phyloP scores from a whole-genome alignment of 2,888 invertebrate species.

The Parnassius glacialis region DNA sequence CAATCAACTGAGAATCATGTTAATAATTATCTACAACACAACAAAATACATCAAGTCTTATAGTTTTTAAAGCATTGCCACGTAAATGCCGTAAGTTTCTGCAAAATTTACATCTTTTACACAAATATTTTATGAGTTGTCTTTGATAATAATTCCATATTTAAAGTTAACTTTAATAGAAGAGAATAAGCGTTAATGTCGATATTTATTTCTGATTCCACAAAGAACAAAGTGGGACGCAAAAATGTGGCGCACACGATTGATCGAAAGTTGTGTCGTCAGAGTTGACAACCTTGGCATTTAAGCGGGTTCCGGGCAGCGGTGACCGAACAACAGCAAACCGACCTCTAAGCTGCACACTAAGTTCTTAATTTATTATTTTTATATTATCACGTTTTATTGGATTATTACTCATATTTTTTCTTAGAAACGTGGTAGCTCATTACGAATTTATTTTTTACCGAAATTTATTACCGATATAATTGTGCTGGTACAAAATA shows the following conservation, averaged over 20 bases:
- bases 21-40: no score
- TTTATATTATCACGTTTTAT: conserved; percentile 22
- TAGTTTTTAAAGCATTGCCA: no score
- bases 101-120: no score
- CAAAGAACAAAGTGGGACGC: conserved; percentile 58
- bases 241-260: conserved; percentile 73
- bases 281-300: conserved; percentile 80
- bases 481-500: no score
- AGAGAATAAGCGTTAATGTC: conserved; percentile 26
- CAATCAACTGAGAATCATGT: no score
- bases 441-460: no score
- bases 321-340: conserved; percentile 51
- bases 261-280: conserved; percentile 79
- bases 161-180: conserved; percentile 11
- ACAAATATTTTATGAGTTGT: no score
- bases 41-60: no score
- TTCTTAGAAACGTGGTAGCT: no score
- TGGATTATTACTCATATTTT: conserved; percentile 1
- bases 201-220: conserved; percentile 23
- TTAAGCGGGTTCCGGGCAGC: conserved; percentile 74
- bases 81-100: no score
- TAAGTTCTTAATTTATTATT: conserved; percentile 37
- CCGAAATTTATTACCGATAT: no score
- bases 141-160: no score
- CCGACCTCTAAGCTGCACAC: conserved; percentile 46